Evolutionary conservation across 2,888 invertebrate genomes (phyloP).

Genomic region (Lottia gigantea): DNA sequence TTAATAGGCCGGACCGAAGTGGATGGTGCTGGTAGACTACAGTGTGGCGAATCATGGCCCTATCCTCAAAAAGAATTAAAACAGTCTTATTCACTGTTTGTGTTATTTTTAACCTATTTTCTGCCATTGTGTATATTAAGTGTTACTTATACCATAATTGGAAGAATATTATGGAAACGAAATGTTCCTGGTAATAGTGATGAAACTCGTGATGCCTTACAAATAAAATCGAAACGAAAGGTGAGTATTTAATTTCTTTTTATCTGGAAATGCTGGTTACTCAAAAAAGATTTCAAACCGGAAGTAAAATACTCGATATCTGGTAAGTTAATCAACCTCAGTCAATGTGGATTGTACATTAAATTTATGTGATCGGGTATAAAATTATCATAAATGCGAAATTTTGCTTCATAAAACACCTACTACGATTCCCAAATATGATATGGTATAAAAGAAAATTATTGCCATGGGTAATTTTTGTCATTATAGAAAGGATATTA

Average conservation of each 20-base stretch:
- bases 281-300: no score
- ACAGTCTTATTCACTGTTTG: conserved; percentile 52
- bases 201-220: conserved; percentile 66
- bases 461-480: no score
- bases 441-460: no score
- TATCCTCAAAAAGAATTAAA: conserved; percentile 38
- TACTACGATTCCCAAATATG: no score
- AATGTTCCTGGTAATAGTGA: conserved; percentile 70
- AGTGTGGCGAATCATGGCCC: conserved; percentile 55
- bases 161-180: conserved; percentile 68
- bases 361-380: no score
- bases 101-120: conserved; percentile 59
- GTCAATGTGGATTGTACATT: no score
- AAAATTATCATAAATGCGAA: no score
- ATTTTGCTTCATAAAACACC: no score
- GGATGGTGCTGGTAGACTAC: conserved; percentile 30
- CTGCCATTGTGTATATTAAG: conserved; percentile 68
- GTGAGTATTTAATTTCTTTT: conserved; percentile 45
- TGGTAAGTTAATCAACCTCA: no score
- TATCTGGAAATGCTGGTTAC: no score
- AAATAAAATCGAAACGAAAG: conserved; percentile 68
- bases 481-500: no score
- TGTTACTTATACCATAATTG: conserved; percentile 69
- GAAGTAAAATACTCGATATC: no score
- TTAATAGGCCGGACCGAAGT: conserved; percentile 45